Evolutionary conservation across 2,888 invertebrate species (phyloP), one percentile per base, ranked within the genome.

Genomic region (Ctenicera cuprea): DNA sequence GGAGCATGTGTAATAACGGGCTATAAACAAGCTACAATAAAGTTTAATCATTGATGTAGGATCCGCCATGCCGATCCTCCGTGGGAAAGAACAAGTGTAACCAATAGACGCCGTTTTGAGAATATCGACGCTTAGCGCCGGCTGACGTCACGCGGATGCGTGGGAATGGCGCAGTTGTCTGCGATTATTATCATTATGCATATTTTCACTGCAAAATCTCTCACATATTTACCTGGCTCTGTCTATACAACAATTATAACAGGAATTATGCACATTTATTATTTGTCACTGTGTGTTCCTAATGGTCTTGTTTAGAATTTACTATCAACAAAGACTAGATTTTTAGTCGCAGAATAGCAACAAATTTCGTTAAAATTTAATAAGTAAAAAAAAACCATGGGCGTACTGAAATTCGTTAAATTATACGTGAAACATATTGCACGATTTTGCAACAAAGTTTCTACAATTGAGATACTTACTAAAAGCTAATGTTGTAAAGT

Each of bases 61-160:
- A 54, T 63, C 72, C 75, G 57, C 75, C 75, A 75, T 75, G 14
- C 37, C 41, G 43, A 59, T 64, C 33, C 33, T 12, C 33, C 76
- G 72, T 78, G 78, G 75, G 78, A 78, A 52, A 37, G 48, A 54
- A 38, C 80, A 79, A 77, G 75, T 80, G 80, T 48, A 76, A 66
- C 80, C 78, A 80, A 80, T 80, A 68, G 67, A 65, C 74, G 72
- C 54, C 52, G 65, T 64, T 61, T 64, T 11, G 71, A 75, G 75
- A 71, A 77, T 79, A 78, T 78, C 77, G 78, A 78, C 77, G 70
- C 75, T 68, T 54, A 62, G 65, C 77, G 66, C 64, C 74, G 37
- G 26, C 20, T 78, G 77, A 78, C 78, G 78, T 78, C 78, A 77
- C 62, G n/a, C n/a, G 64, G 71, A 77, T 64, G 67, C 76, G 72